Percentiles rank a stretch among this genome's conserved stretches.
Conservation (phyloP, 2,888 invertebrate species). For the Pandemis corylana region DNA sequence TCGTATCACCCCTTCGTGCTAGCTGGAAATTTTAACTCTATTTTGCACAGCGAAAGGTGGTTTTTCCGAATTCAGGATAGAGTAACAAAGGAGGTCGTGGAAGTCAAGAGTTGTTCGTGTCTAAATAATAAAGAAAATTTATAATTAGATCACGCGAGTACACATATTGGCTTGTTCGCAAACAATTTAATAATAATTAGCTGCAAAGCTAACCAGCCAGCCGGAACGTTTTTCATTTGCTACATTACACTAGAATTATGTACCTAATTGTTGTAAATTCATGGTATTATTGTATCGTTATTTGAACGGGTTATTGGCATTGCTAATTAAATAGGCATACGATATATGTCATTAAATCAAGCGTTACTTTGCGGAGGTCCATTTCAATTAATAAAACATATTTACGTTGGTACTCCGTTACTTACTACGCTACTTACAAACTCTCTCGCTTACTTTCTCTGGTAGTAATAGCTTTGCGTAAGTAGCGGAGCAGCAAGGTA, state of each 20-base stretch:
- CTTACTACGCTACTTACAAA: no score
- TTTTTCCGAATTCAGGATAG: not conserved
- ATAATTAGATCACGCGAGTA: slow-evolving; percentile 1
- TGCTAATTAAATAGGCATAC: not conserved
- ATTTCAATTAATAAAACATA: no score
- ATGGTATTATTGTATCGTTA: not conserved
- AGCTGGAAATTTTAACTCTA: not conserved
- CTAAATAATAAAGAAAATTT: not conserved
- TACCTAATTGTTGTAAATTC: not conserved
- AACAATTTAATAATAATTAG: slow-evolving; percentile 12
- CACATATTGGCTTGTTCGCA: slow-evolving; percentile 11
- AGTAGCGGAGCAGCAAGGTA: no score
- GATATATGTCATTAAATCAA: no score
- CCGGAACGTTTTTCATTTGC: not conserved
- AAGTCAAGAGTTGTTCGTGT: slow-evolving; percentile 3
- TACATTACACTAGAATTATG: not conserved
- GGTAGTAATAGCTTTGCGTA: no score
- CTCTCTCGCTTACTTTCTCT: no score
- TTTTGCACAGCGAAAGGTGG: not conserved
- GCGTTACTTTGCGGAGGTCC: no score
- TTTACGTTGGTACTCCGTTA: no score
- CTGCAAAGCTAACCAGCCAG: not conserved
- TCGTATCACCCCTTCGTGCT: not conserved
- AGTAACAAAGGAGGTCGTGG: not conserved
- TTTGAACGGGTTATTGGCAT: not conserved